phyloP scores from a whole-genome alignment of 2,888 invertebrate species.

The Phortica magna region DNA sequence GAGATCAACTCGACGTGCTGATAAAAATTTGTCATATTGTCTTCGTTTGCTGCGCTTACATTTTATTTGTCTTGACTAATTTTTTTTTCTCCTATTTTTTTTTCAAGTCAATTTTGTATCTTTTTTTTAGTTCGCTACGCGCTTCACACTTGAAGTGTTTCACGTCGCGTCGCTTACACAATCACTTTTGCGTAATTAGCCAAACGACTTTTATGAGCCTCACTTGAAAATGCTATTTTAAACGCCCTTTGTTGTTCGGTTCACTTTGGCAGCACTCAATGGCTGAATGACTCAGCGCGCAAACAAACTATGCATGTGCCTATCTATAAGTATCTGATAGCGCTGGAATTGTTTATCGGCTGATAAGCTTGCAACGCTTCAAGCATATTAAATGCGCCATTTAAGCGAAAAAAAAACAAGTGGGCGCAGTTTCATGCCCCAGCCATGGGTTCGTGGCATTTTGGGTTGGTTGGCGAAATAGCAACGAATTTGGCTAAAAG shows the following conservation, averaged over 20 bases:
- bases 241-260: not conserved
- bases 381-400: not conserved
- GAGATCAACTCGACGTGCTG: not conserved
- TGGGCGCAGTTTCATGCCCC: not conserved
- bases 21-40: not conserved
- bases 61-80: constrained; percentile 53
- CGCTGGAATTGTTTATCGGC: not conserved
- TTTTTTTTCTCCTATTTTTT: too few relatives aligned
- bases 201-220: not conserved
- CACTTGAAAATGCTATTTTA: too few relatives aligned
- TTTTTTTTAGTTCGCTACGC: constrained; percentile 48
- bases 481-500: constrained; percentile 53
- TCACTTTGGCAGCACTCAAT: too few relatives aligned
- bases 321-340: not conserved
- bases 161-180: not conserved
- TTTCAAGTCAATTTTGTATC: constrained; percentile 40
- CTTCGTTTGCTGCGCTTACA: constrained; percentile 30
- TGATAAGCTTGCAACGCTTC: not conserved
- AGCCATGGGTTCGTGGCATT: not conserved
- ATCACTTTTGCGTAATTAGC: not conserved
- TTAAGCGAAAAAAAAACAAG: not conserved
- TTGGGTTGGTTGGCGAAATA: not conserved
- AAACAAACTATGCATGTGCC: not conserved
- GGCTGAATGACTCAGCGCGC: too few relatives aligned
- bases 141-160: constrained; percentile 33